Evolutionary conservation across 2,888 invertebrate genomes (phyloP), one percentile per base, ranked within the genome.

Genomic region (Mimachlamys varia): DNA sequence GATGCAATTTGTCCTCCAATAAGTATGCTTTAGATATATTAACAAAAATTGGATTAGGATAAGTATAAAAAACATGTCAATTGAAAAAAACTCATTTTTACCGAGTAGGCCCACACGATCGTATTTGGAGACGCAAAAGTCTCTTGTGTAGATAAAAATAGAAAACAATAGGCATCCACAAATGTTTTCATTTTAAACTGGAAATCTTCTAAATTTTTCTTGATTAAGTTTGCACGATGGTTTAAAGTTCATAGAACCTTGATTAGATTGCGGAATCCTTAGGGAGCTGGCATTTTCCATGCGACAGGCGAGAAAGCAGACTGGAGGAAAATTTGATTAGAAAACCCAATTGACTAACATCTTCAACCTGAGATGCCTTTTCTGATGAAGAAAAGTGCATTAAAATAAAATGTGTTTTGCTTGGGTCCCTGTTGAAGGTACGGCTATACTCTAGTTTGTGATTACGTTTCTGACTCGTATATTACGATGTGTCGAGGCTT

Each of bases 271-370:
- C 12, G 10, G 76, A 76, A 76, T 33, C 76, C 76, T 76, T 76
- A 33, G 76, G 76, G 76, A 76, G 10, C 33, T 76, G 76, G 22
- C 15, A 33, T 44, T 76, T 33, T 76, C 33, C 13, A 12, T 76
- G 76, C 15, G 76, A 76, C 76, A 76, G 76, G 2, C 76, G 76
- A 76, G 33, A 76, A 76, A 76, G 76, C 76, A 76, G 76, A 76
- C 76, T 33, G 27, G 22, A 33, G 22, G 76, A 7, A 76, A 76
- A 76, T 76, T 76, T 33, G 17, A 76, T 76, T 76, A 76, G 76
- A 22, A 76, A 76, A 76, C 15, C 33, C 76, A 76, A 76, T 76
- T 33, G 33, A 76, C 33, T 27, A 76, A 76, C 33, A 76, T 33
- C 76, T 76, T 33, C 33, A 76, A 33, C 27, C 10, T 76, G 3